phyloP scores from a whole-genome alignment of 2,888 invertebrate species.

The Vannuccia rotundouncinata region DNA sequence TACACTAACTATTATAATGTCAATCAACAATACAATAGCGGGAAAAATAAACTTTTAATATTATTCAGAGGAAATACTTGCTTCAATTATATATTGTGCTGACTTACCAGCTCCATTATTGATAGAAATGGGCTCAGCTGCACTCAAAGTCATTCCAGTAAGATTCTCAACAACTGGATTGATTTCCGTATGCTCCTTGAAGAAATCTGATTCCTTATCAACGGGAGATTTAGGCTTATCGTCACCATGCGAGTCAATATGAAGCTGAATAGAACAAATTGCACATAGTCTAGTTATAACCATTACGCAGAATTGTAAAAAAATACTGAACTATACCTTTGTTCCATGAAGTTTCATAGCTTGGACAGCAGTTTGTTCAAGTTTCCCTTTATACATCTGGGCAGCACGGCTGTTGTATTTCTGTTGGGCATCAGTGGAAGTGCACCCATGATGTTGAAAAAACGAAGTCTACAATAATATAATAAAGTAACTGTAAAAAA shows the following conservation, averaged over 20 bases:
- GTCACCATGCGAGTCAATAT: constrained; percentile 64
- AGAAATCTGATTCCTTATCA: constrained; percentile 77
- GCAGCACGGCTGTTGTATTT: constrained; percentile 95
- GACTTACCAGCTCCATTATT: constrained; percentile 39
- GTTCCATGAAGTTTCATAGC: constrained; percentile 80
- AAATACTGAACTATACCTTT: constrained; percentile 12
- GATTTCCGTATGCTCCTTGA: constrained; percentile 65
- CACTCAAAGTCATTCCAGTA: constrained; percentile 19
- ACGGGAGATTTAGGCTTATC: constrained; percentile 44
- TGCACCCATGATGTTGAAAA: constrained; percentile 86
- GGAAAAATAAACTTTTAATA: too few species aligned
- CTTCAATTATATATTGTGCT: too few species aligned
- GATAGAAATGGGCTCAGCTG: constrained; percentile 39
- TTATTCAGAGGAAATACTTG: too few species aligned
- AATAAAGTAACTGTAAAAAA: not conserved
- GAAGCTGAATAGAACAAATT: constrained; percentile 62
- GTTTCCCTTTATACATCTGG: constrained; percentile 81
- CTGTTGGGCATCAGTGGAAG: constrained; percentile 82
- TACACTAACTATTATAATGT: too few species aligned
- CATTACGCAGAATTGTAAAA: too few species aligned
- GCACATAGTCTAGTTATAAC: too few species aligned
- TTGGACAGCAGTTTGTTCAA: constrained; percentile 68
- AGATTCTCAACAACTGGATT: constrained; percentile 25
- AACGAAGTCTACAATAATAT: constrained; percentile 71
- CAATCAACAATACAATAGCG: too few species aligned